Conservation (phyloP, 2,113 vertebrate genomes). For the Neoarius graeffei region DNA sequence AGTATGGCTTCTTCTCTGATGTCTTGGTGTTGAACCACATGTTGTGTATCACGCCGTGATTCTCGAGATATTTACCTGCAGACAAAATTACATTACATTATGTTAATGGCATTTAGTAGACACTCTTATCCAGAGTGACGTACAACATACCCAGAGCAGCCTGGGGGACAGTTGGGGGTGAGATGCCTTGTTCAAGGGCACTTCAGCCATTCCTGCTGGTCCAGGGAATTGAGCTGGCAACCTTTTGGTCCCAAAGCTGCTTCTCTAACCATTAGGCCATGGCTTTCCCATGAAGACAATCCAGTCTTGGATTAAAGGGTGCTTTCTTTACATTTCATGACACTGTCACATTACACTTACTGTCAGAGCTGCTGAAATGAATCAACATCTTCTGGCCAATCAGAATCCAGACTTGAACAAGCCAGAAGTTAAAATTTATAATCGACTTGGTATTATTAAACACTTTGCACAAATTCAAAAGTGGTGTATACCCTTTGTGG, state of each 20-base stretch:
- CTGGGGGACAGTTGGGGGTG: too few species aligned
- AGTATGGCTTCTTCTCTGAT: slow-evolving; percentile 73
- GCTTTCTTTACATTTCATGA: background rate
- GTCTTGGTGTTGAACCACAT: slow-evolving; percentile 85
- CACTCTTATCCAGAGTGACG: too few species aligned
- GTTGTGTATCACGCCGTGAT: slow-evolving; percentile 91
- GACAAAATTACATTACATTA: slow-evolving; percentile 13
- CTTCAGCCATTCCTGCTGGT: too few species aligned
- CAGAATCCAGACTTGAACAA: background rate
- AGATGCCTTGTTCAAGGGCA: too few species aligned
- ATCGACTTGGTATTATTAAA: background rate
- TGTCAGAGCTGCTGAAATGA: background rate
- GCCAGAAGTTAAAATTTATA: background rate
- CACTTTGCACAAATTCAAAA: background rate
- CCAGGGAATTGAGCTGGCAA: too few species aligned
- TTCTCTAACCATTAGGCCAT: too few species aligned
- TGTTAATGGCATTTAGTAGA: too few species aligned
- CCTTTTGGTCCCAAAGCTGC: too few species aligned
- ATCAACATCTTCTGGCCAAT: background rate
- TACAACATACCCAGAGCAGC: too few species aligned
- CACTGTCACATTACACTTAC: background rate
- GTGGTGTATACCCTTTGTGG: background rate
- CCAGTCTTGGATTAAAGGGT: background rate
- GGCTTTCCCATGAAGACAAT: background rate
- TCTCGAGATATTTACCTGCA: slow-evolving; percentile 84